Conservation (phyloP, 2,113 vertebrate genomes). For the Pan troglodytes region NHGRI_mPanTro3-v2.1_pri NC_072421.2:27976501-27977000, state of each 20-base stretch:
- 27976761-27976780: neutral
- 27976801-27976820: neutral
- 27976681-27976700: neutral
- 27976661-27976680: slow-evolving; percentile 34
- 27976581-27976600: neutral
- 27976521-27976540: neutral
- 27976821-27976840: neutral
- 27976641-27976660: neutral
- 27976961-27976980: too few relatives aligned
- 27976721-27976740: neutral
- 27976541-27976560: neutral
- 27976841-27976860: too few relatives aligned
- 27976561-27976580: neutral
- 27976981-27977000: too few relatives aligned
- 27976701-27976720: neutral
- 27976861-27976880: too few relatives aligned
- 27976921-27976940: too few relatives aligned
- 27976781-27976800: neutral
- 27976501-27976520: neutral
- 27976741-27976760: neutral
- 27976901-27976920: too few relatives aligned
- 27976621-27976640: neutral
- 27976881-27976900: too few relatives aligned
- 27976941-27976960: too few relatives aligned
- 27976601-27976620: neutral